phyloP scores from a whole-genome alignment of 2,797 vertebrate species.

The Smutsia gigantea region DNA sequence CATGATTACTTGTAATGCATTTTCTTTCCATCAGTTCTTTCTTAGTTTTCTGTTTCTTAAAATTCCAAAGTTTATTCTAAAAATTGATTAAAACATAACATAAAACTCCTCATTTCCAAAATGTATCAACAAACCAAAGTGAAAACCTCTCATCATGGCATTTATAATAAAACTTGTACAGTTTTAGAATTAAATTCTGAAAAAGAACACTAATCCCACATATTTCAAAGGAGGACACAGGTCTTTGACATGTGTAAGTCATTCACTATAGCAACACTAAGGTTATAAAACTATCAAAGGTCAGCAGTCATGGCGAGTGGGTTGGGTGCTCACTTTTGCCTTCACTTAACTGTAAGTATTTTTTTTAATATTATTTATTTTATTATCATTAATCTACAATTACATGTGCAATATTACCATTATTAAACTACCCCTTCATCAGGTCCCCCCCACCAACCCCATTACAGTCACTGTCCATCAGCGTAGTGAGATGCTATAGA shows the following conservation, averaged over 20 bases:
- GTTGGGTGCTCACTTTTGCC: not conserved
- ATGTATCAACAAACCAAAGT: not conserved
- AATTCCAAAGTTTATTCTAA: slow-evolving; percentile 49
- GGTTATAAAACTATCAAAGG: not conserved
- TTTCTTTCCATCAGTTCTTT: slow-evolving; percentile 67
- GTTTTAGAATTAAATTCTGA: not conserved
- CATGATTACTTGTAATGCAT: slow-evolving; percentile 53
- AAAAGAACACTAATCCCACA: not conserved
- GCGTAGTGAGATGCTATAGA: no score
- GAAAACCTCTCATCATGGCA: not conserved
- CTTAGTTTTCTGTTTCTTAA: slow-evolving; percentile 25
- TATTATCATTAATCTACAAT: no score
- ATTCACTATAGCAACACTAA: not conserved
- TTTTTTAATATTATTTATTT: no score
- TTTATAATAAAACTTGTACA: not conserved
- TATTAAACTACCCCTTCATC: no score
- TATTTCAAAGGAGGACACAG: not conserved
- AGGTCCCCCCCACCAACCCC: no score
- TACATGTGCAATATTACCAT: no score
- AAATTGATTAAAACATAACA: not conserved
- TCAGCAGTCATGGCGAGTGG: rapidly evolving
- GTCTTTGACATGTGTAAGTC: not conserved
- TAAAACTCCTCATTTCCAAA: not conserved
- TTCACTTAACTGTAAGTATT: not conserved
- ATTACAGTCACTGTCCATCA: no score